phyloP scores from a whole-genome alignment of 2,797 vertebrate genomes.

The Lemur catta region DNA sequence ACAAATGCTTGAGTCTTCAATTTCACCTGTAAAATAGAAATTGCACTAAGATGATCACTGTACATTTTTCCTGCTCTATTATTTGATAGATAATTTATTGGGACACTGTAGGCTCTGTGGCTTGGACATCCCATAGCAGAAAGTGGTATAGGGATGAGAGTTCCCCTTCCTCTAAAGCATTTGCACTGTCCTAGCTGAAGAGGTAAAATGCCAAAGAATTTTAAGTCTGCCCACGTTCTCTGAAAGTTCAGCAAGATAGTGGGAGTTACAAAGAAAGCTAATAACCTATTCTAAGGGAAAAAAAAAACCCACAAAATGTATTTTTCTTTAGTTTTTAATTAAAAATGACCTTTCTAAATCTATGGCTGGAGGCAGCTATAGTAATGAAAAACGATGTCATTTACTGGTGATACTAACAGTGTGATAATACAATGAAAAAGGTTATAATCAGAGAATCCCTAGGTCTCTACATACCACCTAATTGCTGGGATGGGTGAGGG shows the following conservation, averaged over 20 bases:
- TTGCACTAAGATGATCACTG: neutral
- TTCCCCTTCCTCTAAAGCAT: neutral
- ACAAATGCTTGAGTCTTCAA: neutral
- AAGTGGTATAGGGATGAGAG: fast-evolving
- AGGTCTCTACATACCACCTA: neutral
- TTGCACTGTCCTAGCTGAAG: neutral
- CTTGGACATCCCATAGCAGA: neutral
- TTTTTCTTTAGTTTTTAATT: conserved; percentile 77
- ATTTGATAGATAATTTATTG: neutral
- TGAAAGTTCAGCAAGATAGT: conserved; percentile 20
- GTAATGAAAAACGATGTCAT: conserved; percentile 58
- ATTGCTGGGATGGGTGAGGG: neutral
- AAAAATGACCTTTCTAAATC: conserved; percentile 72
- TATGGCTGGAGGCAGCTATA: conserved; percentile 50
- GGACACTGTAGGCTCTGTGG: neutral
- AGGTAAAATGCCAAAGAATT: neutral
- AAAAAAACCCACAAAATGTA: conserved; percentile 31
- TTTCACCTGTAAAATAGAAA: neutral
- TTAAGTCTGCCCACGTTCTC: neutral
- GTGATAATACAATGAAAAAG: neutral
- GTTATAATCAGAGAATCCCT: neutral
- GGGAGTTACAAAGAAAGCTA: conserved; percentile 52
- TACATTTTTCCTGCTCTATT: neutral
- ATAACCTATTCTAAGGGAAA: neutral
- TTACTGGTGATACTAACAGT: conserved; percentile 34